Evolutionary conservation across 2,113 vertebrate species (phyloP), one percentile per base, ranked within the genome.

Genomic region (Vulpes lagopus): DNA sequence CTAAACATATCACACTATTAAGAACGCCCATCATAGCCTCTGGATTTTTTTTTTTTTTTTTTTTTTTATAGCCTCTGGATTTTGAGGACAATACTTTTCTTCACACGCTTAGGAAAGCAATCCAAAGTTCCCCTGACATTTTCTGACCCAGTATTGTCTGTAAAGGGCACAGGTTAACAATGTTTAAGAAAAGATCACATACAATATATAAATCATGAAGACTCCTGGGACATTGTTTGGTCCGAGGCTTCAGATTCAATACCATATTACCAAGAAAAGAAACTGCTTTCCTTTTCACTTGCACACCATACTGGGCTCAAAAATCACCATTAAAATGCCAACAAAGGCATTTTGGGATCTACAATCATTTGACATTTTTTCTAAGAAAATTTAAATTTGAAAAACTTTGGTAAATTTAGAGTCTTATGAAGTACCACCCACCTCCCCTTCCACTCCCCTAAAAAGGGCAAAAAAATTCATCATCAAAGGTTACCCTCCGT

Each of bases 381-480:
- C 96, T 91, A 93, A 96, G 96, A 92, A 97, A 96, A 97, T 97
- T 96, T 94, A 97, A 96, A 97, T 97, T 84, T 87, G 85, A 96
- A 97, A 97, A 97, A 96, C 71, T 95, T 92, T 82, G 95, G 97
- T 96, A 98, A 96, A 98, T 98, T 97, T 98, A 98, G 96, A 90
- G 90, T 92, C 97, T 53, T 97, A 94, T 92, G 92, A 97, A 98
- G 96, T 79, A 73, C 94, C 95, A 97, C 95, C 97, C 96, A 57
- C 98, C 95, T 97, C 92, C 91, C 91, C 59, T 94, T 96, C 78
- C 74, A 80, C 90, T 96, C 96, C 96, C 96, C 94, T 91, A 96
- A 88, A 98, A 98, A 98, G 97, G 97, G 96, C 96, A 98, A 89
- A 93, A 94, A 96, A 94, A 98, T 97, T 95, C 96, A 97, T 97